Base-by-base conservation (phyloP, 2,797 vertebrate genomes). In the Streptopelia turtur region DNA sequence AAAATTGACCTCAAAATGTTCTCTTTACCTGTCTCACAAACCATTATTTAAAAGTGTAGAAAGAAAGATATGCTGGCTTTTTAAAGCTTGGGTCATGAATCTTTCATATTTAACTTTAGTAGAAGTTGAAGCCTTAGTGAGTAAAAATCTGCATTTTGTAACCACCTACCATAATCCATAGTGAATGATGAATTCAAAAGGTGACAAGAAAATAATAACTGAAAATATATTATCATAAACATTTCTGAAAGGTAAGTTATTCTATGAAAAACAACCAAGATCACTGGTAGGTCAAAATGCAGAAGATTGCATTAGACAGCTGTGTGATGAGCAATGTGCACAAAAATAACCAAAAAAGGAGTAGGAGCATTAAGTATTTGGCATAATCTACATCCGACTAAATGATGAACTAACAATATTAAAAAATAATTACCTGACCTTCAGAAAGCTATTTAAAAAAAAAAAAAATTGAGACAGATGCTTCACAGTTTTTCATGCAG, bases 261-360 rank as follows among this genome's bases (percentile, higher is more conserved):
- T 64, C 37, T 79, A 16, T 75, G 45, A 61, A 76, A 92, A 92
- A 20, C 37, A 57, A 1, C 9, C 27, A 45, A 69, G 21, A 37
- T 45, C 33, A 47, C 37, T 43, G 28, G 43, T 22, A 55, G 41
- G 55, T 61, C 37, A 72, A 52, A 90, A 82, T 25, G 4, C 78
- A 74, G 56, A 77, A 27, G 21, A 55, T 47, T 79, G 33, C n/a
- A 5, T 72, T 63, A 57, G 28, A 47, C 11, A 66, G 69, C 61
- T 25, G 1, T 39, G 5, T 82, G 57, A 64, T 72, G 15, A 75
- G 28, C 25, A 68, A 35, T 0, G 0, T 50, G 9, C 11, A 53
- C 52, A 80, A 72, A 77, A 75, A 43, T 13, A 6, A 68, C 59
- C 16, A 90, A 16, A 6, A 41, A 87, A 84, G 4, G 25, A 71